Evolutionary conservation across 2,888 invertebrate genomes (phyloP).

Genomic region (Aporophyla nigra): DNA sequence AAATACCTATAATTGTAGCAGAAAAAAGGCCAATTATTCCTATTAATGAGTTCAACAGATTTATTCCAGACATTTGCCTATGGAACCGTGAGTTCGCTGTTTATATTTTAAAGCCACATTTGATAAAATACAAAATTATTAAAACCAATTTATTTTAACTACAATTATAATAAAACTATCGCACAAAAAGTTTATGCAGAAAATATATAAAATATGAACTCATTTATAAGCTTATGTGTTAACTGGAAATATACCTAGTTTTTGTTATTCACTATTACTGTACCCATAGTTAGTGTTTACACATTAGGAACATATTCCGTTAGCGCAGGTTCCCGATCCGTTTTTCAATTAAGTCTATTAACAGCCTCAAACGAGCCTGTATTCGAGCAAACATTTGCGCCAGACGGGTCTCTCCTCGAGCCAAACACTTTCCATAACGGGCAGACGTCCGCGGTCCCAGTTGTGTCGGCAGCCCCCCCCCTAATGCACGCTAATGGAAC

Average conservation of each 20-base stretch:
- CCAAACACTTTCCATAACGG: constrained; percentile 51
- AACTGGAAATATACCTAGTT: no score
- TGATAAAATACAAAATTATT: no score
- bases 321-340: not conserved
- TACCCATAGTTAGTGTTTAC: not conserved
- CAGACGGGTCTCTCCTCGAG: constrained; percentile 36
- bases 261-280: not conserved
- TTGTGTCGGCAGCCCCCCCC: constrained; percentile 63
- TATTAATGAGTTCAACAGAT: not conserved
- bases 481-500: constrained; percentile 83
- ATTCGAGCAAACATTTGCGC: constrained; percentile 43
- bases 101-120: no score
- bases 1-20: not conserved
- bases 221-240: no score
- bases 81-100: no score
- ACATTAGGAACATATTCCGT: not conserved
- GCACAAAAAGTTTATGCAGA: no score
- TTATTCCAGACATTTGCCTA: no score
- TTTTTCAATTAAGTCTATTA: constrained; percentile 30
- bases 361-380: constrained; percentile 31
- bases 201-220: no score
- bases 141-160: no score
- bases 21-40: not conserved
- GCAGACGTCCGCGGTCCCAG: constrained; percentile 51
- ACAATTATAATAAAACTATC: no score